Percentiles rank a stretch among this genome's conserved stretches.
Conservation (phyloP, 2,113 vertebrate species). For the Amazona guildingii region DNA sequence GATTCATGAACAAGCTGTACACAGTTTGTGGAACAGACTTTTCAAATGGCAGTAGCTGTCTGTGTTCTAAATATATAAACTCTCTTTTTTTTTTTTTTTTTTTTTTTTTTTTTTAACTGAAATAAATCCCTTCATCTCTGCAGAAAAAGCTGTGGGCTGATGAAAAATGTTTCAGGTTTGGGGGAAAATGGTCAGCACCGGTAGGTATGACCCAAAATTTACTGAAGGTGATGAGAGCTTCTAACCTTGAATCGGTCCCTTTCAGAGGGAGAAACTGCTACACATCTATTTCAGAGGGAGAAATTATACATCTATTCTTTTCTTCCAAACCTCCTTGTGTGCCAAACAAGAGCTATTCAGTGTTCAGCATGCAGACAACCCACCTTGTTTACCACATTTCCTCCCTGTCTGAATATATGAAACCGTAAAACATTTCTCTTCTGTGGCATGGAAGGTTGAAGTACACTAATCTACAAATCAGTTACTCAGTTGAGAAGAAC, state of each 20-base stretch:
- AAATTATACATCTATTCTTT: background rate
- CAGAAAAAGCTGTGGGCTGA: background rate
- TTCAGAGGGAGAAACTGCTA: background rate
- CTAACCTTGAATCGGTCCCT: background rate
- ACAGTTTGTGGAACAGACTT: background rate
- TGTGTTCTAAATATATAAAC: background rate
- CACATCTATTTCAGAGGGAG: background rate
- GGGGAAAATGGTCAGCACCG: background rate
- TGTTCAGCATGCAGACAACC: background rate
- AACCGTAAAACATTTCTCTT: background rate
- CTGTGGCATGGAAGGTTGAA: background rate
- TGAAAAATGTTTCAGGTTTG: background rate
- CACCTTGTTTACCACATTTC: background rate
- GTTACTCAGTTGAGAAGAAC: background rate
- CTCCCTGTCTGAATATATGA: background rate
- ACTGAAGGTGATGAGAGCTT: background rate
- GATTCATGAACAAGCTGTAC: background rate
- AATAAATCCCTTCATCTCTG: background rate
- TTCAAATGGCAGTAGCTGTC: background rate
- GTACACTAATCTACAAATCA: background rate
- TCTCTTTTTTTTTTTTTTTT: background rate
- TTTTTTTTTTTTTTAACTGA: background rate
- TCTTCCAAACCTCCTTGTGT: background rate
- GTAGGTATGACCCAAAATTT: background rate
- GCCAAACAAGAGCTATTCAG: background rate